These are phyloP conservation scores for Lissocephala sabroskyi DNA, from an alignment of 2,888 invertebrate species.

Conservation along the genomic window DNA sequence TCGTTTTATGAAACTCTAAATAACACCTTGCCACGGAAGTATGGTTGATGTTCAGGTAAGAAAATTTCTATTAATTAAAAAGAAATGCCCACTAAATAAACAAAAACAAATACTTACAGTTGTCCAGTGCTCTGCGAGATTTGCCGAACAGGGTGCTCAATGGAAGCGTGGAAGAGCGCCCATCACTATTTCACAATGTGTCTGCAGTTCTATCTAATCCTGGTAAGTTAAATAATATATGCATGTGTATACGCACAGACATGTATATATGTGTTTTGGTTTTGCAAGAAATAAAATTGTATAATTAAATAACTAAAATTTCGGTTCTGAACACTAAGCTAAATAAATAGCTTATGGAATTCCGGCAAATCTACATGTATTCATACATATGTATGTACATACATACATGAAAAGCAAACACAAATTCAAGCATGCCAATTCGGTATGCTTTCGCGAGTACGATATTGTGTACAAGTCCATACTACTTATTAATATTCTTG, in stretches of 20 bases:
- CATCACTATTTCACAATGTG: slow-evolving; percentile 65
- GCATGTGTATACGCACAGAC: neutral
- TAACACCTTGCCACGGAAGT: neutral
- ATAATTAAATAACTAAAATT: too few species aligned
- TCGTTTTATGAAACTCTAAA: slow-evolving; percentile 2
- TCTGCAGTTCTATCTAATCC: slow-evolving; percentile 78
- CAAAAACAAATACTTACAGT: slow-evolving; percentile 51
- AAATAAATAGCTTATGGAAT: too few species aligned
- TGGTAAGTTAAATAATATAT: slow-evolving; percentile 75
- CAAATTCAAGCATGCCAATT: too few species aligned
- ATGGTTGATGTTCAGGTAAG: slow-evolving; percentile 22
- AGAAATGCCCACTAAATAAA: neutral
- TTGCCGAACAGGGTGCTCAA: slow-evolving; percentile 69
- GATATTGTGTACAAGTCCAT: too few species aligned
- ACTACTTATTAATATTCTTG: too few species aligned
- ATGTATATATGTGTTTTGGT: too few species aligned
- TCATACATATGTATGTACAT: too few species aligned
- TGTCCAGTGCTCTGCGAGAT: slow-evolving; percentile 69
- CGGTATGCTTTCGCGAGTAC: too few species aligned
- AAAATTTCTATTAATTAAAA: neutral
- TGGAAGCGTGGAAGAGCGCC: slow-evolving; percentile 65
- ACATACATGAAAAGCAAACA: too few species aligned
- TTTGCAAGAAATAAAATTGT: too few species aligned
- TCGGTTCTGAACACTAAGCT: too few species aligned
- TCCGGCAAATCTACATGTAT: too few species aligned